phyloP scores from a whole-genome alignment of 1,140 invertebrate genomes.

The Octopus bimaculoides region DNA sequence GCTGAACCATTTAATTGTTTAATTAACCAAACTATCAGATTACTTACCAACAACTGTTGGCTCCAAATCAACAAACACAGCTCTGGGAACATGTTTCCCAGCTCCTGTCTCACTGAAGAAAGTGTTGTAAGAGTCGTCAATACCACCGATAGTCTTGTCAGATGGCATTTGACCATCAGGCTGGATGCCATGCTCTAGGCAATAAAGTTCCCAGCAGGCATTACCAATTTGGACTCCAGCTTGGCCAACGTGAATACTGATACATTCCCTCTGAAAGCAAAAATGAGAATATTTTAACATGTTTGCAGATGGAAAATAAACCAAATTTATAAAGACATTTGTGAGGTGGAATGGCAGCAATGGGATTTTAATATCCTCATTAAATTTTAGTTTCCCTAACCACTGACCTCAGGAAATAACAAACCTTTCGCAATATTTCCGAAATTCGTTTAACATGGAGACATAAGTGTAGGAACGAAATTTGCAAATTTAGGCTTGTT shows the following conservation, averaged over 20 bases:
- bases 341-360: no score
- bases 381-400: no score
- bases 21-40: conserved; percentile 64
- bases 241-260: conserved; percentile 82
- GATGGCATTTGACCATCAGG: conserved; percentile 21
- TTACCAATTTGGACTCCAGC: conserved; percentile 75
- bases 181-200: conserved; percentile 20
- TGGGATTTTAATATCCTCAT: no score
- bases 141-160: conserved; percentile 55
- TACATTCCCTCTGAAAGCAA: conserved; percentile 65
- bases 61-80: conserved; percentile 80
- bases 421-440: no score
- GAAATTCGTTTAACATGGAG: no score
- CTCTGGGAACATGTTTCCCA: conserved; percentile 81
- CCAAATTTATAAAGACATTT: no score
- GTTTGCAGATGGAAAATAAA: not conserved
- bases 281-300: not conserved
- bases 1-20: conserved; percentile 61
- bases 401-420: no score
- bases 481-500: no score
- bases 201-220: conserved; percentile 23
- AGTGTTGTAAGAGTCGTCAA: conserved; percentile 53
- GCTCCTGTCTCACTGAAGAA: conserved; percentile 65
- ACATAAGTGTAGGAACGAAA: no score
- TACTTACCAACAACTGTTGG: conserved; percentile 79